phyloP scores from a whole-genome alignment of 2,888 invertebrate genomes.

The Aleiodes leptofemur region DNA sequence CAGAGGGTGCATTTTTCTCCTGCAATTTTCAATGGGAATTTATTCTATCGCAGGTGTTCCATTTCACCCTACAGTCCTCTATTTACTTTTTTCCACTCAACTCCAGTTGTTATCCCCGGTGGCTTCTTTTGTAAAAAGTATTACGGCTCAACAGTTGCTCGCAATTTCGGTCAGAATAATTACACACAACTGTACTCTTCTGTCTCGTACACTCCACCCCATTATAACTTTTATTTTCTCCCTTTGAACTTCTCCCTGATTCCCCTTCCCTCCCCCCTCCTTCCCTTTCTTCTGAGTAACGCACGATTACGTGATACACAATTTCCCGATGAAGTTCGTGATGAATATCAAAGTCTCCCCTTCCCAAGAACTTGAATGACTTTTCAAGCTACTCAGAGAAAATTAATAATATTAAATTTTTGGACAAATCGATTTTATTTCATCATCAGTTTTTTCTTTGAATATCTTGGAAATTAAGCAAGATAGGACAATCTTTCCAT shows the following conservation, averaged over 20 bases:
- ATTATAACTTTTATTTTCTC: slow-evolving; percentile 5
- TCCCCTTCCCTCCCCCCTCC: no score
- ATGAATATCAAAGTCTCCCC: slow-evolving; percentile 14
- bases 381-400: neutral
- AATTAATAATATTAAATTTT: no score
- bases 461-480: no score
- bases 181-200: slow-evolving; percentile 6
- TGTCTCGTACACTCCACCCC: slow-evolving; percentile 9
- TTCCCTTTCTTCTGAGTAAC: neutral
- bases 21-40: neutral
- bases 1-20: neutral
- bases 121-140: neutral
- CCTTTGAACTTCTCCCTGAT: neutral
- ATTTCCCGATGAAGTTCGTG: slow-evolving; percentile 20
- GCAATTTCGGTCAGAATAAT: slow-evolving; percentile 28
- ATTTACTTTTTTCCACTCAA: slow-evolving; percentile 1
- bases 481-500: no score
- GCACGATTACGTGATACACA: slow-evolving; percentile 30
- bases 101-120: neutral
- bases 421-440: no score
- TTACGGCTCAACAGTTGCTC: slow-evolving; percentile 8
- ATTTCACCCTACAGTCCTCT: neutral
- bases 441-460: no score
- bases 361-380: slow-evolving; percentile 6
- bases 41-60: neutral